phyloP scores from a whole-genome alignment of 2,888 invertebrate genomes.

The Lasioglossum villosulum region DNA sequence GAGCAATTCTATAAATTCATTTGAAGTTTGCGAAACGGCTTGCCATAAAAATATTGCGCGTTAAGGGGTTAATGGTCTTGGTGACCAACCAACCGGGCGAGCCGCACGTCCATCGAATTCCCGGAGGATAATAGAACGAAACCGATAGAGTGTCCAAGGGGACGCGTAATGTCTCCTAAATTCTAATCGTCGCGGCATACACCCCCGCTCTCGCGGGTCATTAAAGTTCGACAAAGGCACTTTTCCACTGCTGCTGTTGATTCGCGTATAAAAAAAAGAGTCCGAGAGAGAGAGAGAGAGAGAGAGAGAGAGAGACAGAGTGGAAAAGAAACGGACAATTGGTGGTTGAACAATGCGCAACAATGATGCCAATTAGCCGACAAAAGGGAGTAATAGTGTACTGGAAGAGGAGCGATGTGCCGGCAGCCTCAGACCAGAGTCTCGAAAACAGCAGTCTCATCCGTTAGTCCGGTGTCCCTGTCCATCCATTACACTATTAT shows the following conservation, averaged over 20 bases:
- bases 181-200: conserved; percentile 52
- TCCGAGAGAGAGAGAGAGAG: background rate
- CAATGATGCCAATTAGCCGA: conserved; percentile 72
- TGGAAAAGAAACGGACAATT: conserved; percentile 54
- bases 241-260: conserved; percentile 50
- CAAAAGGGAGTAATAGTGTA: conserved; percentile 64
- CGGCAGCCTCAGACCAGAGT: conserved; percentile 61
- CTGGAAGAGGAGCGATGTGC: conserved; percentile 53
- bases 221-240: conserved; percentile 54
- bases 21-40: background rate
- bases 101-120: conserved; percentile 1
- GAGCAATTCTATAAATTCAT: conserved; percentile 6
- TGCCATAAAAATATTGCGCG: conserved; percentile 1
- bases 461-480: conserved; percentile 78
- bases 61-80: conserved; percentile 9
- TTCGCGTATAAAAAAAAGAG: conserved; percentile 48
- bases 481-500: conserved; percentile 82
- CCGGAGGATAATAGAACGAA: background rate
- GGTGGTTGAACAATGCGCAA: conserved; percentile 65
- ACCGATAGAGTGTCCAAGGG: conserved; percentile 9
- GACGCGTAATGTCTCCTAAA: conserved; percentile 37
- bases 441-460: conserved; percentile 77
- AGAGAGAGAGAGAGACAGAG: background rate
- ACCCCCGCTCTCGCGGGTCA: conserved; percentile 20
- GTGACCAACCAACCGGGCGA: background rate